Conservation (phyloP, 1,140 invertebrate species). For the Leptonema lineaticorne region DNA sequence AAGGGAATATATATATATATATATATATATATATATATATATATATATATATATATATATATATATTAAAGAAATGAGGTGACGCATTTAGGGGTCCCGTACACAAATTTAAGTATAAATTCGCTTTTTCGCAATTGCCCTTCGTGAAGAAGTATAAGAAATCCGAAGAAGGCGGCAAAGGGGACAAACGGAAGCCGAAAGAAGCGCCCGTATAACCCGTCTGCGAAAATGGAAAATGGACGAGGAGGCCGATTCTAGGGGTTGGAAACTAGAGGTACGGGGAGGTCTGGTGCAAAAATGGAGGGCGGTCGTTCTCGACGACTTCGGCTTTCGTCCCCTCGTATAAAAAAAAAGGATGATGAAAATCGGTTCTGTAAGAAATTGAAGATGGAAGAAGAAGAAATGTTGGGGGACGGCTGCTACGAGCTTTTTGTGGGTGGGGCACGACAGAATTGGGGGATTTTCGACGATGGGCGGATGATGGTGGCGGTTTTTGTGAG, state of each 20-base stretch:
- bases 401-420: conserved; percentile 6
- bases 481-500: conserved; percentile 26
- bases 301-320: neutral
- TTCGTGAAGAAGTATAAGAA: conserved; percentile 26
- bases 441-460: no score
- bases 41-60: no score
- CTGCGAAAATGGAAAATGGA: conserved; percentile 15
- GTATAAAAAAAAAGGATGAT: conserved; percentile 30
- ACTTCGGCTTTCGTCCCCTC: conserved; percentile 18
- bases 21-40: no score
- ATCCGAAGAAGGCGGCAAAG: conserved; percentile 13
- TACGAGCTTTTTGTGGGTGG: conserved; percentile 10
- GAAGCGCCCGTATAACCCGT: conserved; percentile 8
- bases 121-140: conserved; percentile 29
- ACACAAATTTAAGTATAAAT: conserved; percentile 26
- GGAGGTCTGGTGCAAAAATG: neutral
- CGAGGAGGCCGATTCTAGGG: neutral
- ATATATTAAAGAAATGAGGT: neutral
- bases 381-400: conserved; percentile 6
- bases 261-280: neutral
- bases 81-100: neutral
- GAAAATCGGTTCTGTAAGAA: conserved; percentile 30
- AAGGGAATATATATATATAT: no score
- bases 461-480: conserved; percentile 3
- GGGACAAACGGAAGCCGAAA: conserved; percentile 25